Conservation (phyloP, 2,113 vertebrate genomes). For the Macaca mulatta region DNA sequence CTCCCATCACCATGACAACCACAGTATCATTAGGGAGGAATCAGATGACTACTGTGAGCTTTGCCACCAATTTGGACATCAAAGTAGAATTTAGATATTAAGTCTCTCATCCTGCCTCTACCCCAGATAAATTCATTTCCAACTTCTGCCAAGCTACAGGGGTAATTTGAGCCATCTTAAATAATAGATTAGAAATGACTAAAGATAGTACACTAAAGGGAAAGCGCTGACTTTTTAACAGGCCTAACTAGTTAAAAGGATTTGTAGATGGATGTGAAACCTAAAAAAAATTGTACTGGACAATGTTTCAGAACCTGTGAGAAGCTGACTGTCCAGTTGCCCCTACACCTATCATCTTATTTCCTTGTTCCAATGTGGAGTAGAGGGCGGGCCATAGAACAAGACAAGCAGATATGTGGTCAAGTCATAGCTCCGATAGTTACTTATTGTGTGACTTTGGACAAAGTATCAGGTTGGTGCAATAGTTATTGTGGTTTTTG, state of each 20-base stretch:
- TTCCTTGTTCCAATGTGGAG: neutral
- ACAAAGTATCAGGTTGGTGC: neutral
- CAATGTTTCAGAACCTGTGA: neutral
- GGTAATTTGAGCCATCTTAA: neutral
- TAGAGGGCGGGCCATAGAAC: neutral
- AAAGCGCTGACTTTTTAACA: neutral
- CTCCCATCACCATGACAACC: neutral
- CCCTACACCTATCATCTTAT: neutral
- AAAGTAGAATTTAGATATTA: neutral
- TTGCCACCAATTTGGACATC: neutral
- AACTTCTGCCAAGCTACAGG: neutral
- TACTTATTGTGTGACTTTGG: neutral
- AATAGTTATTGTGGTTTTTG: too few species aligned
- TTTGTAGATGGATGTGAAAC: neutral
- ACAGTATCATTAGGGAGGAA: neutral
- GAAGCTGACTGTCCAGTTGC: neutral
- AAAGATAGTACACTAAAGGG: neutral
- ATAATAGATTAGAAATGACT: neutral
- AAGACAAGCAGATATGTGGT: neutral
- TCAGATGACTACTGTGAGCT: neutral
- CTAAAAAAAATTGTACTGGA: neutral
- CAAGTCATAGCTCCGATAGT: neutral
- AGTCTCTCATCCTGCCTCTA: neutral
- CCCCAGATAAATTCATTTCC: neutral
- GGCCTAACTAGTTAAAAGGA: neutral